Evolutionary conservation across 2,113 vertebrate genomes (phyloP).

Genomic region (Ceyx margarethae): DNA sequence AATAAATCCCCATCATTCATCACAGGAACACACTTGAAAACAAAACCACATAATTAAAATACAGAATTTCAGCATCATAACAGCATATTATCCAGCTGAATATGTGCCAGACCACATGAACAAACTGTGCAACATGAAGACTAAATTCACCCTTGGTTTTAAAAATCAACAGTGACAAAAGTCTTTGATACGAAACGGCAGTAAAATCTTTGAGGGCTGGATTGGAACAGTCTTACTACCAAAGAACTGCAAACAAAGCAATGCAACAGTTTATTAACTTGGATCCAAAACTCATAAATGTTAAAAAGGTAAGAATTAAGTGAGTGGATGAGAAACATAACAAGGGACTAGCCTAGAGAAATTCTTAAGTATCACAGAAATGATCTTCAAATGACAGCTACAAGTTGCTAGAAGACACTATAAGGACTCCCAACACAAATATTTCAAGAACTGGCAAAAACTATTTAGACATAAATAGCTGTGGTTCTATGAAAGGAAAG

Average conservation of each 20-base stretch:
- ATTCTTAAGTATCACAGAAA: background rate
- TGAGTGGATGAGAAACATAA: background rate
- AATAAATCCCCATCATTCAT: background rate
- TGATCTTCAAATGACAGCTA: background rate
- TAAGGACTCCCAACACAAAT: background rate
- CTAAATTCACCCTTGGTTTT: background rate
- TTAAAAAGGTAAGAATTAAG: background rate
- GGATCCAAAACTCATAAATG: background rate
- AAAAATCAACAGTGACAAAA: background rate
- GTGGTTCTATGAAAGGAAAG: background rate
- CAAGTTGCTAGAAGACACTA: background rate
- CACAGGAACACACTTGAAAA: background rate
- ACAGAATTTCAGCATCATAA: background rate
- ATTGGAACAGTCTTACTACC: background rate
- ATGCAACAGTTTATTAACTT: fast-evolving
- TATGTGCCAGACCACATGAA: background rate
- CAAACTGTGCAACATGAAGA: background rate
- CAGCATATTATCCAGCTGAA: background rate
- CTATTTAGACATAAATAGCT: background rate
- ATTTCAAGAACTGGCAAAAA: background rate
- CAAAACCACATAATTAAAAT: background rate
- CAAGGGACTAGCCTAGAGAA: background rate
- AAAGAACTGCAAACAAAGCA: background rate
- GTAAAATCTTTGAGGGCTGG: background rate
- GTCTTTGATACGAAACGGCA: background rate